phyloP scores from a whole-genome alignment of 2,888 invertebrate genomes.

The Euplexia lucipara region DNA sequence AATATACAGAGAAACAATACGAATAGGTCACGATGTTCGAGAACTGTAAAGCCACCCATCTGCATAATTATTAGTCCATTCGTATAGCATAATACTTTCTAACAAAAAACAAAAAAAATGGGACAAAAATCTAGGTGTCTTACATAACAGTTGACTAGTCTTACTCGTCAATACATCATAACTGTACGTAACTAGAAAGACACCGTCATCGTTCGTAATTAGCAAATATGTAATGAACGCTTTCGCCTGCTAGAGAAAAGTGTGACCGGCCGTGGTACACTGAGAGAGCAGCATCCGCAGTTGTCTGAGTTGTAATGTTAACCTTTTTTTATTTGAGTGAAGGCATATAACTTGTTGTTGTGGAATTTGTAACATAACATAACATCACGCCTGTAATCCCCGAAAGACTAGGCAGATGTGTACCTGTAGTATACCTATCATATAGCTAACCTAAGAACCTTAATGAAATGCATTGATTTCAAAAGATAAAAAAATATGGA shows the following conservation, averaged over 20 bases:
- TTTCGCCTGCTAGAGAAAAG: constrained; percentile 54
- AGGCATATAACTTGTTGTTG: no score
- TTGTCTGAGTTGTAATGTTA: background rate
- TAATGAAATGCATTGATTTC: no score
- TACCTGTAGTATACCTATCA: no score
- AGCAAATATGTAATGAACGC: constrained; percentile 54
- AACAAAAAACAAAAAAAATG: constrained; percentile 20
- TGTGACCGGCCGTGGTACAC: constrained; percentile 20
- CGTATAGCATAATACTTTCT: background rate
- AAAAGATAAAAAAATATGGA: no score
- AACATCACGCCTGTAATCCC: no score
- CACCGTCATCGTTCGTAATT: constrained; percentile 52
- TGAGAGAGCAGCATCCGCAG: constrained; percentile 8
- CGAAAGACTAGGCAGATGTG: no score
- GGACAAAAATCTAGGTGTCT: constrained; percentile 19
- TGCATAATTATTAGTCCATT: background rate
- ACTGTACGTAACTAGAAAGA: constrained; percentile 14
- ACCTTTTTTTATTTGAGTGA: no score
- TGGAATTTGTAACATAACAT: no score
- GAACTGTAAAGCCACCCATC: no score
- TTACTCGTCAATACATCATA: constrained; percentile 34
- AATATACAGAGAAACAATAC: no score
- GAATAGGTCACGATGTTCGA: background rate
- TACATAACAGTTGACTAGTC: constrained; percentile 28
- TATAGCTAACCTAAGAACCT: no score